Conservation (phyloP, 2,888 invertebrate species). For the Chrysina gloriosa region DNA sequence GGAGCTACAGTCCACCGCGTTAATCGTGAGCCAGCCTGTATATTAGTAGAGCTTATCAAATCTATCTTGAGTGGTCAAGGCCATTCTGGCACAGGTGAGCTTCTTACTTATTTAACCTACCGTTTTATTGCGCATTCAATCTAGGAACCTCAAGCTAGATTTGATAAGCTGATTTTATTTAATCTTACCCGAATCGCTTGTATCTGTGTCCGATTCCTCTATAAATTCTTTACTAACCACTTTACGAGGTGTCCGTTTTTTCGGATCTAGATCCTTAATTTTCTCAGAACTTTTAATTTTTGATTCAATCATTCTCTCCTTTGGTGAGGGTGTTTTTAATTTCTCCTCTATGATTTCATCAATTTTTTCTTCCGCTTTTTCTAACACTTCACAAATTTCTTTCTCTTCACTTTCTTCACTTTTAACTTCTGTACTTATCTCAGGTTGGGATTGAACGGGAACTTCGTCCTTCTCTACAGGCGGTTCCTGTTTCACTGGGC, state of each 20-base stretch:
- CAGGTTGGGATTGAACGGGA: constrained; percentile 38
- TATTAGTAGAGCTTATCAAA: too few relatives aligned
- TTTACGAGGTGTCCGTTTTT: constrained; percentile 58
- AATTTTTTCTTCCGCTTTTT: constrained; percentile 22
- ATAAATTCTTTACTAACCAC: constrained; percentile 65
- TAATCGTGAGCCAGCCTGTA: too few relatives aligned
- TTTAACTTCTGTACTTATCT: constrained; percentile 37
- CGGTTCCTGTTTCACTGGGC: constrained; percentile 39
- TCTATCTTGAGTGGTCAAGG: too few relatives aligned
- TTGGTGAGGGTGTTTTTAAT: constrained; percentile 16
- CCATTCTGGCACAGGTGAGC: too few relatives aligned
- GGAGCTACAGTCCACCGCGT: too few relatives aligned
- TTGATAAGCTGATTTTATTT: neutral
- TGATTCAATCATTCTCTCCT: constrained; percentile 8
- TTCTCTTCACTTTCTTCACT: constrained; percentile 46
- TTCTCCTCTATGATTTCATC: constrained; percentile 21
- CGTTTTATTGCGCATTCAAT: too few relatives aligned
- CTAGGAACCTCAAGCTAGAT: neutral
- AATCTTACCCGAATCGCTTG: constrained; percentile 69
- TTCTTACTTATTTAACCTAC: too few relatives aligned
- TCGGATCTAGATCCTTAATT: constrained; percentile 48
- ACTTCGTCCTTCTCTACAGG: constrained; percentile 50
- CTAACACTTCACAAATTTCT: constrained; percentile 37
- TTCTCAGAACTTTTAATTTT: constrained; percentile 27
- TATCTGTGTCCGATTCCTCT: constrained; percentile 73